Evolutionary conservation across 2,113 vertebrate genomes (phyloP), one percentile per base, ranked within the genome.

Genomic region (Urocynchramus pylzowi): DNA sequence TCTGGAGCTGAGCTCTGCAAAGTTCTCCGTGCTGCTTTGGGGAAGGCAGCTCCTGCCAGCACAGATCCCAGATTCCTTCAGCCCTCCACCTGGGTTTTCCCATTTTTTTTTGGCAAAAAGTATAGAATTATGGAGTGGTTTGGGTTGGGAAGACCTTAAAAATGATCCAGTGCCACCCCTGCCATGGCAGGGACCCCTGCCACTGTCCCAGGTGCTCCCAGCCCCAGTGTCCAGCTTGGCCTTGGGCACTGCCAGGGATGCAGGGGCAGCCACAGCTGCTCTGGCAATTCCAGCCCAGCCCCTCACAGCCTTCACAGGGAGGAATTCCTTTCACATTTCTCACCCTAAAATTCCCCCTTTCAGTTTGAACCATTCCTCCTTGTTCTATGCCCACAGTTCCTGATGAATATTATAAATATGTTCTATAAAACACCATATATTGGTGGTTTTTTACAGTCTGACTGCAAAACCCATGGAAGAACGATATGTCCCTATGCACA

Each of bases 401-500:
- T n/a, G 44, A 23, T 39, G 28, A 23, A 61, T 28, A 20, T 53
- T 20, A 20, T 16, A n/a, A 16, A 44, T 52, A 8, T 21, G 16
- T 59, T 39, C 6, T 24, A 8, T 2, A 8, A 10, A 52, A 39
- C 37, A 28, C 60, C 13, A 6, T 2, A 1, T 16, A 7, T 56
- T 42, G 8, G 5, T 30, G 31, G 7, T 2, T 39, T 69, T 54
- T 39, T 28, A 9, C 28, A 24, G 10, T 11, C 10, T 6, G 37
- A 5, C 44, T 33, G 3, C 53, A 69, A 68, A 65, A 28, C 16
- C 18, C 35, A 1, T 1, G 0, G 2, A 16, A 11, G 27, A 42
- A 54, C 13, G 22, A 19, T 6, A 1, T 5, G 5, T 33, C 26
- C 33, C 10, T 8, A 1, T 13, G 7, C 7, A 10, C 27, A 8